Evolutionary conservation across 2,797 vertebrate genomes (phyloP).

Genomic region (Pangasius mekongensis): DNA sequence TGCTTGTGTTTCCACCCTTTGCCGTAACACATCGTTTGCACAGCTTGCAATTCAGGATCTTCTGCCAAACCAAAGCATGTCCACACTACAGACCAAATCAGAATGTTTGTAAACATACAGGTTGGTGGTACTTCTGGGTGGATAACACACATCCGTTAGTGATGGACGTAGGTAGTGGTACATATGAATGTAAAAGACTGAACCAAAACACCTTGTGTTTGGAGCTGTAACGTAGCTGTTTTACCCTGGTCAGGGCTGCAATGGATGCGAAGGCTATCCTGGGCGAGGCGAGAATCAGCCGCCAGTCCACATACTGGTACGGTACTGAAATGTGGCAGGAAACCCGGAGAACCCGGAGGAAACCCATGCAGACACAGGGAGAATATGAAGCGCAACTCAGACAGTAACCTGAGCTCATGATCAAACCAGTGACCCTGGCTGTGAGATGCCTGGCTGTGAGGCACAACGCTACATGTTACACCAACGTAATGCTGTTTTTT

Average conservation of each 20-base stretch:
- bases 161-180: neutral
- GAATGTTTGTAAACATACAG: neutral
- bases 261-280: neutral
- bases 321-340: neutral
- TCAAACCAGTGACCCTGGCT: neutral
- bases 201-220: neutral
- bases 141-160: neutral
- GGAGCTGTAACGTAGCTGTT: neutral
- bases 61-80: neutral
- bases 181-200: neutral
- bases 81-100: neutral
- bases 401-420: neutral
- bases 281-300: neutral
- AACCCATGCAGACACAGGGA: neutral
- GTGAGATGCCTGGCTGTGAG: neutral
- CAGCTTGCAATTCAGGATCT: neutral
- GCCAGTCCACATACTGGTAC: neutral
- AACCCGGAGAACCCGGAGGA: neutral
- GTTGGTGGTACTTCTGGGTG: neutral
- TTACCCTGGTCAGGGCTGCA: neutral
- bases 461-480: neutral
- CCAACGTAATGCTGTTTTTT: too few relatives aligned
- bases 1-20: neutral
- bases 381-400: neutral
- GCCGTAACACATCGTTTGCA: neutral